These are phyloP conservation scores for Manis pentadactyla DNA, from an alignment of 2,797 vertebrate genomes.

Conservation along the genomic window DNA sequence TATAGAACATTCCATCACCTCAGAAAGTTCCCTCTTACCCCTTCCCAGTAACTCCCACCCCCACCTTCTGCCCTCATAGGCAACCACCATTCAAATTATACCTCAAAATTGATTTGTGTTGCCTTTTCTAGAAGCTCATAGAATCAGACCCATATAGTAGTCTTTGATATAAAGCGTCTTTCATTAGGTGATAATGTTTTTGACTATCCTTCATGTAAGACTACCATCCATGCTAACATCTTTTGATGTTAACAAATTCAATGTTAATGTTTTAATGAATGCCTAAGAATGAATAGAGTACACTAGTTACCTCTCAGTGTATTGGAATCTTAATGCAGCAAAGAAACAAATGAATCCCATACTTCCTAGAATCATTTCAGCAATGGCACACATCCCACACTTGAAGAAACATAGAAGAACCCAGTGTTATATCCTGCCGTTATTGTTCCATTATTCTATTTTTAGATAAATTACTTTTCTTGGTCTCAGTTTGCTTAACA, in stretches of 20 bases:
- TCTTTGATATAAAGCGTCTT: not conserved
- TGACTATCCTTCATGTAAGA: not conserved
- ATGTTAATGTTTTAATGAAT: not conserved
- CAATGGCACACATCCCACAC: not conserved
- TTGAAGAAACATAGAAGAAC: not conserved
- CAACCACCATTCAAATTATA: not conserved
- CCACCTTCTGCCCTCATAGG: not conserved
- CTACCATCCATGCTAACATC: not conserved
- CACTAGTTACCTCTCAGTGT: not conserved
- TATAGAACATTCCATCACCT: not conserved
- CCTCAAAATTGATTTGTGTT: not conserved
- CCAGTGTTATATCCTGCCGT: not conserved
- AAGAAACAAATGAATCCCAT: not conserved
- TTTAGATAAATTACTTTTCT: not conserved
- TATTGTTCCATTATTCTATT: not conserved
- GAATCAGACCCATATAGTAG: not conserved
- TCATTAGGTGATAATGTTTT: not conserved
- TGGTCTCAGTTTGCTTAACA: not conserved
- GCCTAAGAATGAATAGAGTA: not conserved
- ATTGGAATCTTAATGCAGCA: not conserved
- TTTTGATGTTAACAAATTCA: not conserved
- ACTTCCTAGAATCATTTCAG: not conserved
- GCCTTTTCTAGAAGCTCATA: not conserved
- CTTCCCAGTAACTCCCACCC: not conserved
- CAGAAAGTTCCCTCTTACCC: not conserved